Percentiles rank a stretch among this genome's conserved stretches.
Conservation (phyloP, 2,888 invertebrate species). For the Caenorhabditis afra region DNA sequence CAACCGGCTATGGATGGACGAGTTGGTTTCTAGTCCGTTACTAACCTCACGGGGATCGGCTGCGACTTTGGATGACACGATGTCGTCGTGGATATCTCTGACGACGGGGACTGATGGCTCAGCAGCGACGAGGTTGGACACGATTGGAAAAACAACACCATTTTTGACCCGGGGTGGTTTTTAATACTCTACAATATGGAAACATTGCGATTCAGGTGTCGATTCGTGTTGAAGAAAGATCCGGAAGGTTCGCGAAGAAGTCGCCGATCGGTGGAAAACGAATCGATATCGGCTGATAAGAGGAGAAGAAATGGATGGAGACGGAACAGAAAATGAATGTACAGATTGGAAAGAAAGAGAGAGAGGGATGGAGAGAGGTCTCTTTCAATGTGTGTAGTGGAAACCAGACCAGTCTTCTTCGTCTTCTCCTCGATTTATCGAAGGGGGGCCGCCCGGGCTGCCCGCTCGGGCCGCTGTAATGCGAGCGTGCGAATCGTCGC, state of each 20-base stretch:
- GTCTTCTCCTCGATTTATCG: slow-evolving; percentile 47
- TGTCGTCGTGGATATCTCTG: slow-evolving; percentile 53
- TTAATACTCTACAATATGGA: slow-evolving; percentile 63
- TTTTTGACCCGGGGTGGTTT: slow-evolving; percentile 65
- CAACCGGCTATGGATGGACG: not conserved
- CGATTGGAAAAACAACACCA: slow-evolving; percentile 64
- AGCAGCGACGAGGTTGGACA: slow-evolving; percentile 63
- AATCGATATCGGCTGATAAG: not conserved
- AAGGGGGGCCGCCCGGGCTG: slow-evolving; percentile 49
- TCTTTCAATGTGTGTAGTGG: slow-evolving; percentile 6
- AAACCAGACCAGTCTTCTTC: slow-evolving; percentile 55
- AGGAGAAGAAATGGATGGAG: slow-evolving; percentile 1
- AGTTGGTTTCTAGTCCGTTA: not conserved
- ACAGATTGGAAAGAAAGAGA: slow-evolving; percentile 32
- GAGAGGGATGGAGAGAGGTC: too few relatives aligned
- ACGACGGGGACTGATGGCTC: slow-evolving; percentile 45
- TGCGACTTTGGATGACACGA: slow-evolving; percentile 12
- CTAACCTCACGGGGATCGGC: slow-evolving; percentile 67
- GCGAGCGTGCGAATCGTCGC: slow-evolving; percentile 58
- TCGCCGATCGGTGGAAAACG: not conserved
- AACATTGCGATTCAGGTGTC: not conserved
- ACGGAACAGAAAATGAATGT: slow-evolving; percentile 30
- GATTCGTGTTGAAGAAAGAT: not conserved
- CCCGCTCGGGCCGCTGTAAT: slow-evolving; percentile 51
- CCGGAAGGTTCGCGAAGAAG: too few relatives aligned